phyloP scores from a whole-genome alignment of 2,888 invertebrate genomes.

The Mythimna impura region DNA sequence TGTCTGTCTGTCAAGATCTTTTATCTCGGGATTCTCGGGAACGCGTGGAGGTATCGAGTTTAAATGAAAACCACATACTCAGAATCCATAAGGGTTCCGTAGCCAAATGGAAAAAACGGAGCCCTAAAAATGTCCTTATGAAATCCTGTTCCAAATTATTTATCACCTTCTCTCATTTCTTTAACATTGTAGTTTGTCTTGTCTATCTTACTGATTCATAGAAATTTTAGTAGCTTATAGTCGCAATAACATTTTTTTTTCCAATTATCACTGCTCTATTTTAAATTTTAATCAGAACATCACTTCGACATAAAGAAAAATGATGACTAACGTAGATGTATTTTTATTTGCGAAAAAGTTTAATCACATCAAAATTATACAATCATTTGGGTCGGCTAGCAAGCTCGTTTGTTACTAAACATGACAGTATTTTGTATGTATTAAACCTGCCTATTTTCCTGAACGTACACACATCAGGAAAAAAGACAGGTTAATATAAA shows the following conservation, averaged over 20 bases:
- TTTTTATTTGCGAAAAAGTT: not conserved
- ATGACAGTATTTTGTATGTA: not conserved
- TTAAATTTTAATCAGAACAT: not conserved
- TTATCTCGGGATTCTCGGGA: no score
- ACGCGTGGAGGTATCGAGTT: no score
- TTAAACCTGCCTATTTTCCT: slow-evolving; percentile 12
- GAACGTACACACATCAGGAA: slow-evolving; percentile 10
- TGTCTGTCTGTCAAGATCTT: no score
- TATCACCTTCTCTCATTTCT: not conserved
- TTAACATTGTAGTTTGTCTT: no score
- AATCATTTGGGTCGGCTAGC: not conserved
- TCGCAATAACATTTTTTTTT: no score
- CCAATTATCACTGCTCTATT: not conserved
- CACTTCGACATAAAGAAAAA: not conserved
- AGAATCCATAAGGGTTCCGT: no score
- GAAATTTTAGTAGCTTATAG: no score
- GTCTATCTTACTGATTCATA: no score
- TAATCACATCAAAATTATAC: not conserved
- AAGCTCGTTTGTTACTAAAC: not conserved
- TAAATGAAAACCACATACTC: no score
- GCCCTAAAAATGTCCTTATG: no score
- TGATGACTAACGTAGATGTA: not conserved
- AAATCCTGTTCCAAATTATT: not conserved
- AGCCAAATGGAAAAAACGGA: no score
- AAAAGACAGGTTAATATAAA: slow-evolving; percentile 31